phyloP scores from a whole-genome alignment of 2,113 vertebrate species.

The Plestiodon gilberti region DNA sequence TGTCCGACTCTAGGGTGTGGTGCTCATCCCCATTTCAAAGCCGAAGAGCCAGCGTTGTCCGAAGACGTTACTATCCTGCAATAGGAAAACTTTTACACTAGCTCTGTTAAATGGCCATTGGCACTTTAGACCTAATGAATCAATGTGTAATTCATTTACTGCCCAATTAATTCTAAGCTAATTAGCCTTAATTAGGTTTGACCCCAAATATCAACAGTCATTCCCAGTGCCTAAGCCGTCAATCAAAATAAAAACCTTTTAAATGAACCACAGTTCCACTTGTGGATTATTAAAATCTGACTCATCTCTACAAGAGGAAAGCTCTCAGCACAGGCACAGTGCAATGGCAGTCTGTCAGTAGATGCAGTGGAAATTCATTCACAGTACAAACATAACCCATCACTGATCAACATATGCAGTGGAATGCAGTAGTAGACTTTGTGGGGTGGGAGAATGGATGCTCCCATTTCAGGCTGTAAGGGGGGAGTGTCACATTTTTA shows the following conservation, averaged over 20 bases:
- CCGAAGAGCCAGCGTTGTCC: too few relatives aligned
- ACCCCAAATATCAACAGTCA: constrained; percentile 39
- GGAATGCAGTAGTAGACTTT: too few relatives aligned
- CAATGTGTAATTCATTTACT: constrained; percentile 30
- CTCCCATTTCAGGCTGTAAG: too few relatives aligned
- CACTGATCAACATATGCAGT: too few relatives aligned
- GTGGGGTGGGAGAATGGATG: too few relatives aligned
- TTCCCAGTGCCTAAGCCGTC: constrained; percentile 30
- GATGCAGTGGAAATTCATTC: background rate
- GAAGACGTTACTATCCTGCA: background rate
- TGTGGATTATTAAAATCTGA: background rate
- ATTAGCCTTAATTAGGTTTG: constrained; percentile 52
- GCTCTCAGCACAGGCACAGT: background rate
- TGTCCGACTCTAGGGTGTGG: too few relatives aligned
- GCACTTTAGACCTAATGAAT: constrained; percentile 46
- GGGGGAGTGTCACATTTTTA: too few relatives aligned
- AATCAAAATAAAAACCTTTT: constrained; percentile 42
- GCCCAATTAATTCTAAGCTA: constrained; percentile 56
- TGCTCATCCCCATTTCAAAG: too few relatives aligned
- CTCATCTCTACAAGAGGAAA: background rate
- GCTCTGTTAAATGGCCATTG: constrained; percentile 52
- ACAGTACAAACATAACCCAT: background rate
- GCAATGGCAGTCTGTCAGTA: background rate
- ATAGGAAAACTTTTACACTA: constrained; percentile 10
- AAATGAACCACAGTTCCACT: constrained; percentile 40